These are phyloP conservation scores for Heliconius charithonia DNA, from an alignment of 2,888 invertebrate species.

Conservation along the genomic window DNA sequence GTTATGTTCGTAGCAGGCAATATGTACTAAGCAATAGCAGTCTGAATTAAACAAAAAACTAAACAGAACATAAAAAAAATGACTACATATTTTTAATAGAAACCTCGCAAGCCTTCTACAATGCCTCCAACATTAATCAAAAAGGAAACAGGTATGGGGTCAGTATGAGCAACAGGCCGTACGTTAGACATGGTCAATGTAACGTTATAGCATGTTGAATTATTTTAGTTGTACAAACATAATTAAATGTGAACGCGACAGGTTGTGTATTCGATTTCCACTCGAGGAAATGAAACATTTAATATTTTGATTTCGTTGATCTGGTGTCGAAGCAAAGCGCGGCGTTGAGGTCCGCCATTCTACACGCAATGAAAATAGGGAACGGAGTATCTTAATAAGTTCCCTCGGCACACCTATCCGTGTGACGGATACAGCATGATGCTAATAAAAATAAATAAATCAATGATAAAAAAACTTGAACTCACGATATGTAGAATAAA, in stretches of 20 bases:
- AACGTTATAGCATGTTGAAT: conserved; percentile 46
- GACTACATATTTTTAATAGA: conserved; percentile 5
- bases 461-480: background rate
- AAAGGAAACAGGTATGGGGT: conserved; percentile 76
- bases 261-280: too few species aligned
- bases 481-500: background rate
- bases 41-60: background rate
- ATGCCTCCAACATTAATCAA: conserved; percentile 59
- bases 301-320: too few species aligned
- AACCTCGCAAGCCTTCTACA: conserved; percentile 49
- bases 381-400: too few species aligned
- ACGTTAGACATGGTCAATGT: conserved; percentile 61
- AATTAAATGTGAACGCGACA: background rate
- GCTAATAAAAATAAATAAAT: background rate
- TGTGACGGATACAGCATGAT: too few species aligned
- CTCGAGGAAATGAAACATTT: too few species aligned
- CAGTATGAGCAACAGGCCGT: conserved; percentile 60
- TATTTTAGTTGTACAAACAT: conserved; percentile 1
- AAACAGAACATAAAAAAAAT: background rate
- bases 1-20: too few species aligned
- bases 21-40: background rate
- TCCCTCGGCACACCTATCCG: too few species aligned
- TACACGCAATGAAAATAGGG: too few species aligned
- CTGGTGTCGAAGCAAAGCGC: too few species aligned
- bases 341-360: too few species aligned